Evolutionary conservation across 2,888 invertebrate genomes (phyloP).

Genomic region (Odiellus spinosus): DNA sequence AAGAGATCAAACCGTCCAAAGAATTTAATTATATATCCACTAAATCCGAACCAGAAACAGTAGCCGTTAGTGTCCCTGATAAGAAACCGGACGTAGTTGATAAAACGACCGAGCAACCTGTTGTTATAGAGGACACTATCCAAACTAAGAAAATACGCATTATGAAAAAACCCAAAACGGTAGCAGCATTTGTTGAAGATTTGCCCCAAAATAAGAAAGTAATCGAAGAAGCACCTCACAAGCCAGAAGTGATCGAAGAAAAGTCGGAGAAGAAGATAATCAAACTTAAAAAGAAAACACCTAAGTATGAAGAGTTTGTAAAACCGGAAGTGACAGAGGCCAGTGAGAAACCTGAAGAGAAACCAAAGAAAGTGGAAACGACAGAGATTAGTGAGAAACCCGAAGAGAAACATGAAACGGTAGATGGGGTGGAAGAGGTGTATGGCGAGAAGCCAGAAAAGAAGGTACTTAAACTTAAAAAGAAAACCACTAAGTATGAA

Average conservation of each 20-base stretch:
- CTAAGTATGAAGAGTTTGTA: not conserved
- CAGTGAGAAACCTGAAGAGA: not conserved
- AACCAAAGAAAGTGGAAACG: not conserved
- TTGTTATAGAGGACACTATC: too few relatives aligned
- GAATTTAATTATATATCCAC: not conserved
- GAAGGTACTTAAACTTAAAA: too few relatives aligned
- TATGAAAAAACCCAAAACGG: not conserved
- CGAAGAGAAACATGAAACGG: too few relatives aligned
- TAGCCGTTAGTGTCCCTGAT: too few relatives aligned
- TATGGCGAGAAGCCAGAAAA: not conserved
- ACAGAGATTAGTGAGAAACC: not conserved
- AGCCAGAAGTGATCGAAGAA: not conserved
- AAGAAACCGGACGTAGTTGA: too few relatives aligned
- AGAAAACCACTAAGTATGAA: too few relatives aligned
- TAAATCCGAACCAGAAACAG: conserved; percentile 1
- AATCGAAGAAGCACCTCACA: too few relatives aligned
- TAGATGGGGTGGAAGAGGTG: not conserved
- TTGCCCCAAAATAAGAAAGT: not conserved
- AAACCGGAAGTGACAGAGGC: too few relatives aligned
- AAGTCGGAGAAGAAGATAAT: conserved; percentile 3
- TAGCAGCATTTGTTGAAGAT: not conserved
- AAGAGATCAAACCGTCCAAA: not conserved
- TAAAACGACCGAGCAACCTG: too few relatives aligned
- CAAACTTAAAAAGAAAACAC: not conserved
- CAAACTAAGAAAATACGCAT: too few relatives aligned